phyloP scores from a whole-genome alignment of 2,797 vertebrate species.

The Leptodactylus fallax region DNA sequence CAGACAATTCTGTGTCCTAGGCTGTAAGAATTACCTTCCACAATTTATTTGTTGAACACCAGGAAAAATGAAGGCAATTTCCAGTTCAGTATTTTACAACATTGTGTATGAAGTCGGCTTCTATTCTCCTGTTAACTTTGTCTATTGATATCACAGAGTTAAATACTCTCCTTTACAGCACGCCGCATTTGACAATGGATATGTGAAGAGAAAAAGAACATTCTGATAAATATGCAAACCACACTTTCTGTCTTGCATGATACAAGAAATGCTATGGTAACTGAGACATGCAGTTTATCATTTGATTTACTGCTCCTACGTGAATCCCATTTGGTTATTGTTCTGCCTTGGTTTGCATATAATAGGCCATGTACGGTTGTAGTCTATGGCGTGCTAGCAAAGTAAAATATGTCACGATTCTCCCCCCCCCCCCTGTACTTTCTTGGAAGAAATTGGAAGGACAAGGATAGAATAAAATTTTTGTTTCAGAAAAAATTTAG shows the following conservation, averaged over 20 bases:
- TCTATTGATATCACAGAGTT: background rate
- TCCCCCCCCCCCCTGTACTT: background rate
- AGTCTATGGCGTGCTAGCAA: background rate
- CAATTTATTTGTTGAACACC: no score
- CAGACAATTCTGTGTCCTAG: no score
- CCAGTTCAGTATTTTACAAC: background rate
- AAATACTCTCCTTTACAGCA: constrained; percentile 5
- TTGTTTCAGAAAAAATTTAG: no score
- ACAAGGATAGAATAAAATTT: background rate
- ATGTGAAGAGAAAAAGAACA: constrained; percentile 6
- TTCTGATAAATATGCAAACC: constrained; percentile 49
- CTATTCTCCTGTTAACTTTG: background rate
- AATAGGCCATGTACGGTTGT: constrained; percentile 6
- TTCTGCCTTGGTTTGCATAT: constrained; percentile 37
- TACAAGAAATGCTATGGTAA: constrained; percentile 45
- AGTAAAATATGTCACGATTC: constrained; percentile 30
- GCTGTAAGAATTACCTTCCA: no score
- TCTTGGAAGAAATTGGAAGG: background rate
- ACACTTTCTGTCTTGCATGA: constrained; percentile 26
- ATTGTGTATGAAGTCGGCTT: background rate
- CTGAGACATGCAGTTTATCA: constrained; percentile 47
- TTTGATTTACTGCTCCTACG: constrained; percentile 37
- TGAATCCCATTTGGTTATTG: constrained; percentile 28
- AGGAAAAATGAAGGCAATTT: no score
- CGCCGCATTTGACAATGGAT: background rate